Evolutionary conservation across 2,113 vertebrate genomes (phyloP), one percentile per base, ranked within the genome.

Genomic region (Atlantisia rogersi): DNA sequence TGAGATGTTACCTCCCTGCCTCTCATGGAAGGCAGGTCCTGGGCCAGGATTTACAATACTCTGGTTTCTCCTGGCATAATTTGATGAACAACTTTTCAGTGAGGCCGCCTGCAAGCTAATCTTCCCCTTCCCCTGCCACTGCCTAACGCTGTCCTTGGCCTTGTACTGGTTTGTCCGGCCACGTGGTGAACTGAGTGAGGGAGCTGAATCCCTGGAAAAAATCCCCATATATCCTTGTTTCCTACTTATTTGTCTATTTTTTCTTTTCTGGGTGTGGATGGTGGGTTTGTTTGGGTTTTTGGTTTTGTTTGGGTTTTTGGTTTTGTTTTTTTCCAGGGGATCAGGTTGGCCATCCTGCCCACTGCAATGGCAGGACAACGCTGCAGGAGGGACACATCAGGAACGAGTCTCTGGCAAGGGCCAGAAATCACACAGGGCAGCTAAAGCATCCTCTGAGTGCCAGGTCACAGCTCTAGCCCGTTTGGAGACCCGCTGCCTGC

Each of bases 321-420:
- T 50, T 50, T 50, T 42, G 31, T 17, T 37, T 24, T 21, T 58
- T 68, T 14, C 37, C 21, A 29, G 26, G 14, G 20, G 15, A 73
- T n/a, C 17, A 26, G 20, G 3, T 46, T 32, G 1, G 4, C 32
- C 40, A 29, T 31, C 11, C 31, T 37, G 50, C 39, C 59, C 82
- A 11, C 26, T 25, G 9, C 59, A 62, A 46, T 28, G 44, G 6
- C 1, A 5, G 31, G 28, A 56, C 21, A 40, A 21, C 8, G 37
- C 10, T 7, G 24, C 11, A 37, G 71, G 50, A 82, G 16, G 22
- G 18, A 44, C 29, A 29, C 0, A 0, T 35, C 32, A 79, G 35
- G 42, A 53, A 68, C 20, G 64, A 82, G 17, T 25, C 65, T 14
- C 37, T 55, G 25, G 6, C 1, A 0, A 86, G 55, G 11, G 24